Evolutionary conservation across 2,113 vertebrate species (phyloP), one percentile per base, ranked within the genome.

Genomic region (Irena cyanogastra): DNA sequence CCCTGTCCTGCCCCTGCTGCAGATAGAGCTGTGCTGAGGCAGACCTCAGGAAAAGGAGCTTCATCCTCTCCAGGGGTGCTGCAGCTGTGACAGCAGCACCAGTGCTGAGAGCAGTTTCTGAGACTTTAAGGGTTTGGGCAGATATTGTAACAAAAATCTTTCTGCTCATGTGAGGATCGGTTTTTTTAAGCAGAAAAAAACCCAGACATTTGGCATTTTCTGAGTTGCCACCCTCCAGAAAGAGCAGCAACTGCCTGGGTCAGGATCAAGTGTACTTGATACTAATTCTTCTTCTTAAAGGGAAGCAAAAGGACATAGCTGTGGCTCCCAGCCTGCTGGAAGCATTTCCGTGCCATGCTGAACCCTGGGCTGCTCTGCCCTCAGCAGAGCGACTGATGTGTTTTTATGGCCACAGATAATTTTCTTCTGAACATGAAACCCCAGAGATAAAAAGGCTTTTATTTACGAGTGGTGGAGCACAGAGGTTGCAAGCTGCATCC

Each of bases 361-460:
- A 91, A 60, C 71, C 3, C 35, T 57, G 33, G 52, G 50, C 39
- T 70, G 50, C 26, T 42, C 18, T 44, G 68, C 33, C 47, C 59
- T 85, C 87, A 63, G 75, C 57, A 63, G 31, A 88, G 37, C 24
- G 13, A 68, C 69, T 87, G 54, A 83, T 3, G 7, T 5, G n/a
- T 61, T 87, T 66, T 92, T 33, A 63, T 50, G 33, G 54, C 75
- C 19, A 23, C 49, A 65, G 44, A 87, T 21, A 4, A 44, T 69
- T 71, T 93, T 83, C 57, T 66, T 57, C 59, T 63, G 71, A 52
- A 41, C 50, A 13, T 4, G 22, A 95, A 96, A 86, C 26, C 13
- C 4, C 39, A 57, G 35, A 86, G 75, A 47, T 90, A 21, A 95
- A 90, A 93, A 59, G 35, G 54, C 18, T 47, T 94, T 82, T 87